Conservation (phyloP, 1,140 invertebrate species). For the Pogonomyrmex barbatus region DNA sequence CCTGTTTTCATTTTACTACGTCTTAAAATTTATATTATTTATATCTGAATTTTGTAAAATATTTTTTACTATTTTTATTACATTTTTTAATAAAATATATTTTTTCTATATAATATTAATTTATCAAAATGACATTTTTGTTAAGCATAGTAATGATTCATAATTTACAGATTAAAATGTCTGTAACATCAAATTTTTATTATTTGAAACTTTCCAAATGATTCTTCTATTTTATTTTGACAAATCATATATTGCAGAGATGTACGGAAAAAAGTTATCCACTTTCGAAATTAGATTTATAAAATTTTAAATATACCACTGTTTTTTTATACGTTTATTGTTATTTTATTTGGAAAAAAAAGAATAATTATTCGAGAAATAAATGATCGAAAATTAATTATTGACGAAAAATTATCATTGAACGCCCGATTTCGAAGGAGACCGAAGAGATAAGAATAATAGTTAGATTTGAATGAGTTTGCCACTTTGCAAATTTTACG, state of each 20-base stretch:
- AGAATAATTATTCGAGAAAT: not conserved
- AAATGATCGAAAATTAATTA: not conserved
- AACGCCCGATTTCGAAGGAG: not conserved
- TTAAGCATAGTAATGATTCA: not conserved
- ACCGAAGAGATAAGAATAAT: not conserved
- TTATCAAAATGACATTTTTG: not conserved
- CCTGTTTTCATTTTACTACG: not conserved
- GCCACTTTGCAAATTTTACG: not conserved
- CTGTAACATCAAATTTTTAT: not conserved
- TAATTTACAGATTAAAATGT: not conserved
- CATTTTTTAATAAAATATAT: not conserved
- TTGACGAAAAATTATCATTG: not conserved
- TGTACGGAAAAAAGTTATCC: conserved; percentile 1
- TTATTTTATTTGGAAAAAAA: not conserved
- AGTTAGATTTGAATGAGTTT: not conserved
- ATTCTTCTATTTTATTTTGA: not conserved
- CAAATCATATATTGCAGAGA: not conserved
- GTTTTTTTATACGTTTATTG: not conserved
- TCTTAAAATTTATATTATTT: conserved; percentile 1
- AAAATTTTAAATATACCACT: not conserved
- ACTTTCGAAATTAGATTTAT: not conserved
- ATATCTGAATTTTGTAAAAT: conserved; percentile 5
- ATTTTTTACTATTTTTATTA: not conserved
- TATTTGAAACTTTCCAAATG: conserved; percentile 1
- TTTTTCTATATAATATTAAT: not conserved